Evolutionary conservation across 1,140 invertebrate genomes (phyloP), one percentile per base, ranked within the genome.

Genomic region (Caenorhabditis latens): DNA sequence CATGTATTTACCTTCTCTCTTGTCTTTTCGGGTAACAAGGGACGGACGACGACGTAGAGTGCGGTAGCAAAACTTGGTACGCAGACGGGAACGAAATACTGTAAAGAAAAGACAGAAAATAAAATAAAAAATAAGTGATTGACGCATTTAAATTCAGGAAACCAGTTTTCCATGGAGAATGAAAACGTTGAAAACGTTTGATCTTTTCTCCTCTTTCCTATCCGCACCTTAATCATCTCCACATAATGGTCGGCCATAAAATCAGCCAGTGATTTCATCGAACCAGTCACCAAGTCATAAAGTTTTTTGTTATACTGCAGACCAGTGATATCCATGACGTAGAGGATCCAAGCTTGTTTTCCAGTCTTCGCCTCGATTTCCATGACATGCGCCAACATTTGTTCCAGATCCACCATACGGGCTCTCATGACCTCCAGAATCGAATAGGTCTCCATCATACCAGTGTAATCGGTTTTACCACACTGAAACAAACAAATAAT

Each of bases 161-260:
- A 71, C 67, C 7, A 46, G 67, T 71, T 71, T n/a, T 16, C 14
- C n/a, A 19, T 14, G 24, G 8, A 67, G n/a, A 61, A 9, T n/a
- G 58, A 61, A 21, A n/a, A 24, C 32, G 11, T 40, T 48, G 21
- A 82, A 82, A 48, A 65, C 11, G 21, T 32, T 82, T 82, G 11
- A 58, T 13, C 21, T 9, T 42, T 24, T 53, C 21, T 19, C 13
- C 32, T n/a, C 32, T 32, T 32, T 32, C 2, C 32, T 32, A 32
- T 14, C 19, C 48, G 32, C 24, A 84, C 82, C 84, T 91, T 90
- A 57, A 91, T 90, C 84, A 91, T 61, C 75, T 91, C 90, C 16
- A 91, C 90, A 65, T 91, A 91, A 84, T 91, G 90, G 19, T 88
- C 85, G 7, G 90, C 85, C 90, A 91, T 91, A 83, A 90, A 91